Conservation (phyloP, 2,888 invertebrate genomes). For the Temnothorax rugatulus region DNA sequence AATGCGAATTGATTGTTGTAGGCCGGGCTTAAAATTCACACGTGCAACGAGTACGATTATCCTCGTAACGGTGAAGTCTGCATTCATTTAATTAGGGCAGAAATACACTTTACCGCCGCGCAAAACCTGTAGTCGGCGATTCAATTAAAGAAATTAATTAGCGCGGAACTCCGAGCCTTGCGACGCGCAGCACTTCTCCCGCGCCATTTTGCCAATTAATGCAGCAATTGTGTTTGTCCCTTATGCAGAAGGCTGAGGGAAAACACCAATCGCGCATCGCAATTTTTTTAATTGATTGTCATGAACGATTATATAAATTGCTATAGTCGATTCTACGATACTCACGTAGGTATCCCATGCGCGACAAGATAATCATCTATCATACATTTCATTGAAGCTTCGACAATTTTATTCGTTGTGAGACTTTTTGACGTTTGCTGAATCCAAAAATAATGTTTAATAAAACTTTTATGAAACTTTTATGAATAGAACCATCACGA, state of each 20-base stretch:
- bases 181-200: background rate
- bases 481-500: background rate
- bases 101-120: conserved; percentile 12
- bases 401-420: background rate
- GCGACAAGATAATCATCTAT: background rate
- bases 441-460: background rate
- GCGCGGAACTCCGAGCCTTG: conserved; percentile 5
- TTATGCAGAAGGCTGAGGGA: background rate
- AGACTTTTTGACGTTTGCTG: background rate
- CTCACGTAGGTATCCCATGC: background rate
- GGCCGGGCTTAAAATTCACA: background rate
- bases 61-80: too few species aligned
- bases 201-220: conserved; percentile 35
- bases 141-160: conserved; percentile 57
- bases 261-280: background rate
- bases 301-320: background rate
- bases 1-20: background rate
- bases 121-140: conserved; percentile 22
- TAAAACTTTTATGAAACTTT: background rate
- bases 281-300: conserved; percentile 12
- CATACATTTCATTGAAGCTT: too few species aligned
- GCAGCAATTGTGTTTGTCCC: conserved; percentile 27
- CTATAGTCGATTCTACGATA: background rate
- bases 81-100: conserved; percentile 30
- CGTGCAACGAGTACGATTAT: background rate